phyloP scores from a whole-genome alignment of 2,888 invertebrate genomes.

The Mimachlamys varia region DNA sequence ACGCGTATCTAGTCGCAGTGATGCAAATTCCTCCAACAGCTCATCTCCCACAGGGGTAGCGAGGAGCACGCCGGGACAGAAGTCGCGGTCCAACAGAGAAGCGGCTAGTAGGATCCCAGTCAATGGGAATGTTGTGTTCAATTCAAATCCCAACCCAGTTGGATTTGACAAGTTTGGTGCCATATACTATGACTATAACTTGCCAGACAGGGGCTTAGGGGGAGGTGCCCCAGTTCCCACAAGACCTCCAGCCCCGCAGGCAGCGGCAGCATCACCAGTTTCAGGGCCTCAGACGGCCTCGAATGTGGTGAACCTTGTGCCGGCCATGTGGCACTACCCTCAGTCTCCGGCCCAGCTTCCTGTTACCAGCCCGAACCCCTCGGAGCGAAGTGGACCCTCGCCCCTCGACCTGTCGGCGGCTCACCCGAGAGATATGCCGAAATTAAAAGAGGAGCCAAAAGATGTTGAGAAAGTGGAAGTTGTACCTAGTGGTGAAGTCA shows the following conservation, averaged over 20 bases:
- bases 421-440: conserved; percentile 59
- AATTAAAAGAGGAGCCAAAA: conserved; percentile 48
- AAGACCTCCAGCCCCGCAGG: conserved; percentile 57
- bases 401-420: conserved; percentile 70
- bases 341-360: conserved; percentile 49
- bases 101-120: conserved; percentile 40
- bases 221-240: conserved; percentile 56
- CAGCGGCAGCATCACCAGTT: conserved; percentile 48
- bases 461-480: conserved; percentile 46
- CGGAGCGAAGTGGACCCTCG: conserved; percentile 62
- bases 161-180: conserved; percentile 62
- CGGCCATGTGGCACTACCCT: conserved; percentile 48
- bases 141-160: conserved; percentile 54
- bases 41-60: conserved; percentile 46
- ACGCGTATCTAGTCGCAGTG: conserved; percentile 36
- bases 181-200: conserved; percentile 71
- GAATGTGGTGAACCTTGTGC: conserved; percentile 51
- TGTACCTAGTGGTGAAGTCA: conserved; percentile 32
- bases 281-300: conserved; percentile 31
- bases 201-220: conserved; percentile 74
- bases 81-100: conserved; percentile 45
- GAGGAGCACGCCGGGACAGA: conserved; percentile 40
- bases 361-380: conserved; percentile 57
- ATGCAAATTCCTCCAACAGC: conserved; percentile 51
- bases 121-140: conserved; percentile 38